phyloP scores from a whole-genome alignment of 2,888 invertebrate species.

The Orthosia cruda region DNA sequence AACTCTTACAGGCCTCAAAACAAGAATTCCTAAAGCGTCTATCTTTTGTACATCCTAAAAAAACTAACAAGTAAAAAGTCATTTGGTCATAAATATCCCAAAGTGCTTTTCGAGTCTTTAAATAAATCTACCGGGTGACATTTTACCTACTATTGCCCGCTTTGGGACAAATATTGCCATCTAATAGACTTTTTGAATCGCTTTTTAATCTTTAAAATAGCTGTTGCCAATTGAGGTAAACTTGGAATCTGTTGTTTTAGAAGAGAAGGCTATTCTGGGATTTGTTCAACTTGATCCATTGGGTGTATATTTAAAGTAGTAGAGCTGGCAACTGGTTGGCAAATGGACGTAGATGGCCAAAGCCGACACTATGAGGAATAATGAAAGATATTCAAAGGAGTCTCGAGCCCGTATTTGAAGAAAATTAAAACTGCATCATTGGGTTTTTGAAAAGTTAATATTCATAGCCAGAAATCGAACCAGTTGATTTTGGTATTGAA shows the following conservation, averaged over 20 bases:
- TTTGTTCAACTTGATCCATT: slow-evolving; percentile 16
- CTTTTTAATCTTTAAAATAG: slow-evolving; percentile 67
- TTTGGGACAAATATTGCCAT: slow-evolving; percentile 50
- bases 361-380: no score
- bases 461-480: no score
- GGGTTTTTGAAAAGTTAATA: no score
- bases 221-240: slow-evolving; percentile 35
- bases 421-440: no score
- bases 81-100: slow-evolving; percentile 53
- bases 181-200: slow-evolving; percentile 52
- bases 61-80: slow-evolving; percentile 44
- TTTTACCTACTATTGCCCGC: slow-evolving; percentile 37
- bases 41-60: slow-evolving; percentile 30
- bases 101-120: slow-evolving; percentile 56
- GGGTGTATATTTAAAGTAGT: neutral
- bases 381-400: no score
- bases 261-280: neutral
- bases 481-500: no score
- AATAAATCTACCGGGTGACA: slow-evolving; percentile 60
- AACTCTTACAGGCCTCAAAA: slow-evolving; percentile 1
- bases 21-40: neutral
- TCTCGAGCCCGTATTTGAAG: no score
- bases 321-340: neutral
- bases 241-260: slow-evolving; percentile 11
- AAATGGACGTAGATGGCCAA: no score